phyloP scores from a whole-genome alignment of 2,113 vertebrate species.

The Caranx melampygus region DNA sequence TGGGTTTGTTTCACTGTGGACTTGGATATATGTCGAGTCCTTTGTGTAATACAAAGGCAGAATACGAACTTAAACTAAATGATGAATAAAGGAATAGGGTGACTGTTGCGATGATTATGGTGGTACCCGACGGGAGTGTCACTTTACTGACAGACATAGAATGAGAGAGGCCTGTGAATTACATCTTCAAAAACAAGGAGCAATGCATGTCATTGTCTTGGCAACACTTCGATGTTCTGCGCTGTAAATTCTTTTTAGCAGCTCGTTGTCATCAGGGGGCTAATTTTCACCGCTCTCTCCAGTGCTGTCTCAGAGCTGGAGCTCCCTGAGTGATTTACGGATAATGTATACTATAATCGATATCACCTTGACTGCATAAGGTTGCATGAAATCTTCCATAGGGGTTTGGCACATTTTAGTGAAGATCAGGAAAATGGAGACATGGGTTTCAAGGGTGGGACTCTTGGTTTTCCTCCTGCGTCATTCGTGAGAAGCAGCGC shows the following conservation, averaged over 20 bases:
- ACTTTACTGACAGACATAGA: conserved; percentile 42
- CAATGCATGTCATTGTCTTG: conserved; percentile 45
- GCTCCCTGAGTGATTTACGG: conserved; percentile 57
- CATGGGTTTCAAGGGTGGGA: conserved; percentile 33
- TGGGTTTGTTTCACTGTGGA: neutral
- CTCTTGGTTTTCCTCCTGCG: conserved; percentile 40
- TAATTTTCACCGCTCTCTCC: conserved; percentile 41
- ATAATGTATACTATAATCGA: conserved; percentile 38
- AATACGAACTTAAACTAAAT: conserved; percentile 31
- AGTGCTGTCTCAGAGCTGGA: conserved; percentile 20
- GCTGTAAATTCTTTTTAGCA: conserved; percentile 10
- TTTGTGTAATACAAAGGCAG: conserved; percentile 27
- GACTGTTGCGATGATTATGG: conserved; percentile 24
- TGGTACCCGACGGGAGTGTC: conserved; percentile 46
- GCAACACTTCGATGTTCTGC: conserved; percentile 32
- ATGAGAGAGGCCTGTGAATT: conserved; percentile 36
- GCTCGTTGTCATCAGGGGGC: conserved; percentile 37
- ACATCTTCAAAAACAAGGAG: conserved; percentile 45
- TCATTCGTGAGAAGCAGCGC: conserved; percentile 34
- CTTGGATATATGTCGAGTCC: conserved; percentile 19
- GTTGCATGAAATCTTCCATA: conserved; percentile 30
- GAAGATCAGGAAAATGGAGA: conserved; percentile 47
- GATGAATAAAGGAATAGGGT: conserved; percentile 32
- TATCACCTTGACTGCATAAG: conserved; percentile 31
- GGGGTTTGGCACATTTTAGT: conserved; percentile 34